phyloP scores from a whole-genome alignment of 2,113 vertebrate species.

The Atrichornis clamosus region DNA sequence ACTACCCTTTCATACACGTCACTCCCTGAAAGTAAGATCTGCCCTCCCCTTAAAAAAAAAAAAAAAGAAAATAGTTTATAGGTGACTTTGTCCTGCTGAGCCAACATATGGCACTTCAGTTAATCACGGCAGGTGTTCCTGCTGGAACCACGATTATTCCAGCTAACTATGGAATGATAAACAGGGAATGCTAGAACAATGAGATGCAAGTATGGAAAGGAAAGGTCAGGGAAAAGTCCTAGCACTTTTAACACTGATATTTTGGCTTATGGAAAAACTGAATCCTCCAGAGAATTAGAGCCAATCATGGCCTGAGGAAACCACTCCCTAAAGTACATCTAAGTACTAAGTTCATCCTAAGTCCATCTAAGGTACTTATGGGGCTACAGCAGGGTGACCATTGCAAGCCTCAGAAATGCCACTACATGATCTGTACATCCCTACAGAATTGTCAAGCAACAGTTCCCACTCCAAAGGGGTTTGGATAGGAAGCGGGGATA shows the following conservation, averaged over 20 bases:
- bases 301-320: not conserved
- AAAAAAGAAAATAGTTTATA: slow-evolving; percentile 4
- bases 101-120: slow-evolving; percentile 10
- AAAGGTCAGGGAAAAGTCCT: not conserved
- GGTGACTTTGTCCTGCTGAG: slow-evolving; percentile 54
- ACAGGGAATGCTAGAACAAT: slow-evolving; percentile 1
- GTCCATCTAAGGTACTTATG: not conserved
- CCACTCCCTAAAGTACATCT: not conserved
- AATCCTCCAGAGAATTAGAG: not conserved
- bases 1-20: not conserved
- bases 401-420: not conserved
- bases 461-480: not conserved
- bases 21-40: not conserved
- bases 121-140: not conserved
- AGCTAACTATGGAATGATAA: slow-evolving; percentile 8
- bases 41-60: not conserved
- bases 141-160: not conserved
- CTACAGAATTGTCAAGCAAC: not conserved
- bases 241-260: not conserved
- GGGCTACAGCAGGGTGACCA: not conserved
- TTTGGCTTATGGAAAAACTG: not conserved
- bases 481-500: not conserved
- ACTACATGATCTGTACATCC: not conserved
- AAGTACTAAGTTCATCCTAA: too few species aligned
- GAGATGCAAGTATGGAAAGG: not conserved